phyloP scores from a whole-genome alignment of 2,797 vertebrate genomes.

The Rhodeus uyekii region DNA sequence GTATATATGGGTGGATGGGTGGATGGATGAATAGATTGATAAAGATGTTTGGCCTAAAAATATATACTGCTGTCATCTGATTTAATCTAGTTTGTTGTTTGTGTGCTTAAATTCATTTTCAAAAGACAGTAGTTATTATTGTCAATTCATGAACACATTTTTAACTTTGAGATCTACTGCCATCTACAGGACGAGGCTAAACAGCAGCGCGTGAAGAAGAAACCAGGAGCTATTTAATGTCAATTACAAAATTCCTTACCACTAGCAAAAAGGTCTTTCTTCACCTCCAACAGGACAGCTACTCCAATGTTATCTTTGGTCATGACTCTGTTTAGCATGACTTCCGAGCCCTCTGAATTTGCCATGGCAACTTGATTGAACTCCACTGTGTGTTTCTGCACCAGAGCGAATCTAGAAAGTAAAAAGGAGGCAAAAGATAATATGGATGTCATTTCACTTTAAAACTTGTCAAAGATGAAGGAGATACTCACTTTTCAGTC shows the following conservation, averaged over 20 bases:
- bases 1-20: too few relatives aligned
- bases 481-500: constrained; percentile 87
- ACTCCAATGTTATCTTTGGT: constrained; percentile 99
- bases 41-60: neutral
- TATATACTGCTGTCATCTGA: neutral
- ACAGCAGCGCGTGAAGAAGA: neutral
- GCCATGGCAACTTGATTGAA: constrained; percentile 99
- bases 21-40: too few relatives aligned
- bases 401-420: constrained; percentile 85
- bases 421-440: neutral
- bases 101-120: neutral
- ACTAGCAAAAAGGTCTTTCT: constrained; percentile 88
- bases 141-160: neutral
- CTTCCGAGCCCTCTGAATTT: constrained; percentile 97
- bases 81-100: neutral
- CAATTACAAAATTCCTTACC: constrained; percentile 71
- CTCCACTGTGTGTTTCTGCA: constrained; percentile 97
- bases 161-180: constrained; percentile 33
- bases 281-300: constrained; percentile 90
- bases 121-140: neutral
- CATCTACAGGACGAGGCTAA: constrained; percentile 46
- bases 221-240: neutral
- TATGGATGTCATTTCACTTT: neutral
- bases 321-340: constrained; percentile 98
- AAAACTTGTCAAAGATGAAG: neutral